Evolutionary conservation across 2,888 invertebrate species (phyloP).

Genomic region (Campoplex capitator): DNA sequence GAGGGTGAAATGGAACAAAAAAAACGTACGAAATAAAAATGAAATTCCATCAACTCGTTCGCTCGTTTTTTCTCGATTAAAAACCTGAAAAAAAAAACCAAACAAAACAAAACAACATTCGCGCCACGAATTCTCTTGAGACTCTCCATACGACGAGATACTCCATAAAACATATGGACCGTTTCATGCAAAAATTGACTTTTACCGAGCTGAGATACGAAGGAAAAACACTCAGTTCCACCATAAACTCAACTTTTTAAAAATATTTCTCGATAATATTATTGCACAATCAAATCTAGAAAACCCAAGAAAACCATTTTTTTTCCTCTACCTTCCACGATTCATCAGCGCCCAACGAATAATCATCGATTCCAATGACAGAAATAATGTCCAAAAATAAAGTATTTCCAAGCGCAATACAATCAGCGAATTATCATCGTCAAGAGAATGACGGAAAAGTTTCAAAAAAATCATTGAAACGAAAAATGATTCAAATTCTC

Average conservation of each 20-base stretch:
- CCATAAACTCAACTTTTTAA: background rate
- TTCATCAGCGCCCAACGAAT: too few relatives aligned
- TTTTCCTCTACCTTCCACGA: too few relatives aligned
- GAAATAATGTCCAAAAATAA: too few relatives aligned
- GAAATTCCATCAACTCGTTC: background rate
- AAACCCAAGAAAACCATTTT: too few relatives aligned
- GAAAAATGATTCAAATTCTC: constrained; percentile 9
- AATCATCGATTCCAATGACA: too few relatives aligned
- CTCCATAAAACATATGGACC: background rate
- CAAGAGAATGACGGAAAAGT: background rate
- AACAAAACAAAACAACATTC: background rate
- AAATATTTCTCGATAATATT: too few relatives aligned
- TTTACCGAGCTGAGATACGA: background rate
- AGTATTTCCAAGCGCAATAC: background rate
- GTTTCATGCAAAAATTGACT: background rate
- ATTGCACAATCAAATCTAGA: too few relatives aligned
- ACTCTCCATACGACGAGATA: background rate
- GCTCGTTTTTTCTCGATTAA: background rate
- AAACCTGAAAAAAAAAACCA: background rate
- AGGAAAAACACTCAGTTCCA: background rate
- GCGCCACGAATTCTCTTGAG: background rate
- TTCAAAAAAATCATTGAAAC: background rate
- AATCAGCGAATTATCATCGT: background rate
- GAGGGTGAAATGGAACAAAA: background rate
- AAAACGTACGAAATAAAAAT: background rate